Base-by-base conservation (phyloP, 2,797 vertebrate genomes). In the Hoplostethus mediterraneus region DNA sequence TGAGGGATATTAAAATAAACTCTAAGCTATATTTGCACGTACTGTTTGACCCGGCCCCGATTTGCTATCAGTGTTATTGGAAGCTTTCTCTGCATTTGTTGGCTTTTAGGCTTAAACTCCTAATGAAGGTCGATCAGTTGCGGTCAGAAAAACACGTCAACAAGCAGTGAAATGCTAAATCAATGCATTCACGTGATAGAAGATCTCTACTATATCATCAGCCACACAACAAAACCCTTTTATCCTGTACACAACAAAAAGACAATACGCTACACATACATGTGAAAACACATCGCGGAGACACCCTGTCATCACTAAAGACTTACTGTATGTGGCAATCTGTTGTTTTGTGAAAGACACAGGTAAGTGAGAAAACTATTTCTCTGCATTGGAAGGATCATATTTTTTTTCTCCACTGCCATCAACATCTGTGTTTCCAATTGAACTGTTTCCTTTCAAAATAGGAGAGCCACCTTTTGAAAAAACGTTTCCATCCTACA, bases 1-100 rank as follows among this genome's bases (percentile, higher is more conserved):
- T 21, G 21, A 62, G 65, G 56, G 48, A 58, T 67, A 67, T 84
- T 75, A 77, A 42, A 81, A 68, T 70, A 63, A 84, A 21, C 21
- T 1, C 21, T 16, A 2, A n/a, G 21, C 21, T 28, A 21, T 31
- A 14, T 31, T 54, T 54, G 65, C 75, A 54, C 62, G 56, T 13
- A 25, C 58, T 67, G 40, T 79, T 31, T 53, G 8, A 67, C 71
- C 63, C 47, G 33, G 74, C 72, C 51, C 42, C 77, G 74, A 79
- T 76, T 48, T 48, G 6, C 47, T 16, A 44, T 44, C 47, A 5
- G 16, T 7, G 16, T 7, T 79, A 54, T 52, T 21, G 56, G 65
- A 58, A 60, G 30, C 76, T 25, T 17, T 65, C 71, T 71, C 45
- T 68, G 72, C 65, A 31, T 80, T 66, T 79, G 62, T 70, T 77